Evolutionary conservation across 2,797 vertebrate species (phyloP).

Genomic region (Galagoides demidoff): DNA sequence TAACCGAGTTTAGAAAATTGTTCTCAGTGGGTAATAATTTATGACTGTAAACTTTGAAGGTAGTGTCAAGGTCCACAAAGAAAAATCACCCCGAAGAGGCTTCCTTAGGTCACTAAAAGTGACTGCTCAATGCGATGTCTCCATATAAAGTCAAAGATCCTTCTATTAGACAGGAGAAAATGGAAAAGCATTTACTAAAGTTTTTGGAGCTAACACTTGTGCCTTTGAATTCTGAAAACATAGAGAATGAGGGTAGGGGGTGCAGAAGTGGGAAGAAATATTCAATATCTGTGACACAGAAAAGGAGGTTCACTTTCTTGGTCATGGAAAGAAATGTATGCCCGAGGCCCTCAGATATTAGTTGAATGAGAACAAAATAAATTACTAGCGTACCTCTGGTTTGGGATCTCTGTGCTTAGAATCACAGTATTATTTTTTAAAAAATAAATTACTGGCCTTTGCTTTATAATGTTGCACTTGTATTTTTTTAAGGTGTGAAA

Average conservation of each 20-base stretch:
- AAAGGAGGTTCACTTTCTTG: conserved; percentile 3
- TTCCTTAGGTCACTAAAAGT: conserved; percentile 62
- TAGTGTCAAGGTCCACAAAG: conserved; percentile 59
- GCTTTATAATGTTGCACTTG: conserved; percentile 9
- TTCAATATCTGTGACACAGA: neutral
- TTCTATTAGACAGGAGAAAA: conserved; percentile 24
- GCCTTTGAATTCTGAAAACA: conserved; percentile 58
- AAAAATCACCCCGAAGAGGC: conserved; percentile 32
- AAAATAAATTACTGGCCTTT: conserved; percentile 6
- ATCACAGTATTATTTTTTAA: neutral
- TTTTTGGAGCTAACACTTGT: conserved; percentile 15
- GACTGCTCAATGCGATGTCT: conserved; percentile 22
- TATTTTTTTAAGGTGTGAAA: neutral
- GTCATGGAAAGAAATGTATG: neutral
- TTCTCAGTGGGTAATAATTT: conserved; percentile 64
- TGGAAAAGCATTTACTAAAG: conserved; percentile 46
- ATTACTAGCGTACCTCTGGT: neutral
- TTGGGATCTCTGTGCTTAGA: conserved; percentile 36
- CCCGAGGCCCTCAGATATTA: neutral
- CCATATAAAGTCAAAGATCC: conserved; percentile 52
- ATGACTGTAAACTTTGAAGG: conserved; percentile 68
- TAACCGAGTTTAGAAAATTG: conserved; percentile 67
- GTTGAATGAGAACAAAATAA: neutral
- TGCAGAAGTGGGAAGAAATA: neutral
- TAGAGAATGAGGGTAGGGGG: neutral